A percentile compares a stretch with the other conserved stretches of the same genome.
Evolutionary conservation across 2,888 invertebrate genomes (phyloP).

Genomic region (Ormyrus labotus): DNA sequence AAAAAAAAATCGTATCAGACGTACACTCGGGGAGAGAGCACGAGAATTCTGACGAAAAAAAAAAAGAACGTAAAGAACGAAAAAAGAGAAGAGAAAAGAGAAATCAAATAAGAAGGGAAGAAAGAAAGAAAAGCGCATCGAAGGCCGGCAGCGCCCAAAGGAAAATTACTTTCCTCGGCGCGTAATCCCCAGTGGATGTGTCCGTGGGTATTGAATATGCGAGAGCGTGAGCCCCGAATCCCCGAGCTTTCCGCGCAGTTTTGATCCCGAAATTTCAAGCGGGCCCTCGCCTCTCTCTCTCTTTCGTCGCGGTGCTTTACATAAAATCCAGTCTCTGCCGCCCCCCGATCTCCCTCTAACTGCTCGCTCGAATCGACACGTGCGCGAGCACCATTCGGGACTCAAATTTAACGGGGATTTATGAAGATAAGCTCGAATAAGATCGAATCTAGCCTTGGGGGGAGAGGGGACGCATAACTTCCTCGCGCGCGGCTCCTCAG

Average conservation of each 20-base stretch:
- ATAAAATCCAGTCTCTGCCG: slow-evolving; percentile 24
- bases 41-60: too few species aligned
- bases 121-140: slow-evolving; percentile 19
- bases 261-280: slow-evolving; percentile 48
- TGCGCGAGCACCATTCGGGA: slow-evolving; percentile 1
- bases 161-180: slow-evolving; percentile 44
- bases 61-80: background rate
- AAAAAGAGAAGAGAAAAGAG: background rate
- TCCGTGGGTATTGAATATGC: slow-evolving; percentile 45
- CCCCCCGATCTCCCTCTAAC: slow-evolving; percentile 4
- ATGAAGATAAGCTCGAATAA: slow-evolving; percentile 64
- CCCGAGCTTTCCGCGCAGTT: slow-evolving; percentile 12
- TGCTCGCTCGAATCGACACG: slow-evolving; percentile 11
- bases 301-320: slow-evolving; percentile 8
- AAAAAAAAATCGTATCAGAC: too few species aligned
- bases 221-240: slow-evolving; percentile 18
- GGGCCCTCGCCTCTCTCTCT: background rate
- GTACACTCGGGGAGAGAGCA: too few species aligned
- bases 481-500: too few species aligned
- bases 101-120: background rate
- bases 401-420: slow-evolving; percentile 66
- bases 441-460: slow-evolving; percentile 21
- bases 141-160: background rate
- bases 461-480: too few species aligned
- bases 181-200: slow-evolving; percentile 46